A percentile compares a stretch with the other conserved stretches of the same genome.
phyloP scores from a whole-genome alignment of 2,797 vertebrate genomes.

The Parauchenoglanis punctatus region DNA sequence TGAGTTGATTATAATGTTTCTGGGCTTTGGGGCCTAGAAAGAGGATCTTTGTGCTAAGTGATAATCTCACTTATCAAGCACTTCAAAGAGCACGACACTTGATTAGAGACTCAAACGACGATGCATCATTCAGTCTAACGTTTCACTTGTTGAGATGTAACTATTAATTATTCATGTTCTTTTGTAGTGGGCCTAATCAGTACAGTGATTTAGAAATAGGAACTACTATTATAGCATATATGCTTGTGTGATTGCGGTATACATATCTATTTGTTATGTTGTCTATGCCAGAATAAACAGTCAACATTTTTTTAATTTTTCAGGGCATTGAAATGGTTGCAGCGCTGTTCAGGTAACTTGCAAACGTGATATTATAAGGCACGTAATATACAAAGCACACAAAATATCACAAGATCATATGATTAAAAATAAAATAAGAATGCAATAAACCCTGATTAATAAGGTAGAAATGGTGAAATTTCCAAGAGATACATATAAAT shows the following conservation, averaged over 20 bases:
- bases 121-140: background rate
- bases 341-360: background rate
- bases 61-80: slow-evolving; percentile 14
- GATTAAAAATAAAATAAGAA: background rate
- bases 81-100: slow-evolving; percentile 26
- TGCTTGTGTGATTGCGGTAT: background rate
- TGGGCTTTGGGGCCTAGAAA: background rate
- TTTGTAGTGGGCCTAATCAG: background rate
- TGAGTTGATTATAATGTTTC: slow-evolving; percentile 12
- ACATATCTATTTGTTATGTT: background rate
- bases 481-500: background rate
- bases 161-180: background rate
- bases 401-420: background rate
- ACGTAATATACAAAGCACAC: background rate
- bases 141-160: background rate
- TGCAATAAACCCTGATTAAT: background rate
- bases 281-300: background rate
- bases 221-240: background rate
- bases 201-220: background rate
- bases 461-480: background rate
- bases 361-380: background rate
- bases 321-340: background rate
- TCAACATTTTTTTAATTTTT: background rate
- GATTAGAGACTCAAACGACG: background rate
- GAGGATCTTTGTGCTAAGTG: slow-evolving; percentile 2